Conservation (phyloP, 2,113 vertebrate species). For the Hemicordylus capensis region DNA sequence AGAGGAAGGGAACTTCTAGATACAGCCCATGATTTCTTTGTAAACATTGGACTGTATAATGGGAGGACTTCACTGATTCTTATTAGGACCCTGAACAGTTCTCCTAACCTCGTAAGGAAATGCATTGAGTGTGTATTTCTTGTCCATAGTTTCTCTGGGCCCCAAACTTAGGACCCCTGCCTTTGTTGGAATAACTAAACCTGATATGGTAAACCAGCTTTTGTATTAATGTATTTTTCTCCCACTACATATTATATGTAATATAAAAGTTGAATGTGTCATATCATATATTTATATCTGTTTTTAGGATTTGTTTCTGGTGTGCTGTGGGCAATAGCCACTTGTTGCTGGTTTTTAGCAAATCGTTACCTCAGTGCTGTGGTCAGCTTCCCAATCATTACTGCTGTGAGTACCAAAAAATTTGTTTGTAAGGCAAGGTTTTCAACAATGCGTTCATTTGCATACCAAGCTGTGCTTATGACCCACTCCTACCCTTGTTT, state of each 20-base stretch:
- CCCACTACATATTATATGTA: not conserved
- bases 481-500: not conserved
- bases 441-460: accelerated
- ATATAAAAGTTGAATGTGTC: not conserved
- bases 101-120: too few relatives aligned
- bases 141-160: too few relatives aligned
- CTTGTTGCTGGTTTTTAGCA: constrained; percentile 88
- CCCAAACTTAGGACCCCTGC: too few relatives aligned
- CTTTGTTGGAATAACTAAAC: too few relatives aligned
- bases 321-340: constrained; percentile 85
- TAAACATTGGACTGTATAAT: too few relatives aligned
- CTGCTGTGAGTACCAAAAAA: constrained; percentile 80
- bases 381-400: constrained; percentile 88
- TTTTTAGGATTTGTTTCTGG: constrained; percentile 85
- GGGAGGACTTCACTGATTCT: too few relatives aligned
- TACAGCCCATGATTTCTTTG: too few relatives aligned
- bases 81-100: too few relatives aligned
- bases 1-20: too few relatives aligned
- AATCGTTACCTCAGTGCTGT: constrained; percentile 85
- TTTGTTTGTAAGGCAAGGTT: not conserved
- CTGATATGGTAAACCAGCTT: too few relatives aligned
- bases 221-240: not conserved
- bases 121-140: too few relatives aligned
- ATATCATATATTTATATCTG: not conserved
- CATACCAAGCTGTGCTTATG: too few relatives aligned